Conservation (phyloP, 2,888 invertebrate genomes). For the Hofmannophila pseudospretella region DNA sequence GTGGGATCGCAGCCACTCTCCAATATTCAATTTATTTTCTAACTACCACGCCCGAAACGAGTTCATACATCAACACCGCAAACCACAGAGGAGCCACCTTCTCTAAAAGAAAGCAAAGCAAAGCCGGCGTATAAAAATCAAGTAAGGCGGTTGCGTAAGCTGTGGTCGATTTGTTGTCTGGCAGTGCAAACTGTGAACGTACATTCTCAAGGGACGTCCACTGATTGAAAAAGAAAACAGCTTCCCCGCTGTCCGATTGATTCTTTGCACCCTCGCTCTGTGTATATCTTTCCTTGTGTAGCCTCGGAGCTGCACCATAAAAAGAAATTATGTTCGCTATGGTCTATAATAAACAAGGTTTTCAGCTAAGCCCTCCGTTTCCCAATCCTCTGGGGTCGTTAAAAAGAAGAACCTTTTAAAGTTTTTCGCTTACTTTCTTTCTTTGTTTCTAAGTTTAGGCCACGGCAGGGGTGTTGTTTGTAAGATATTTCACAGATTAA, state of each 20-base stretch:
- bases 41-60: constrained; percentile 43
- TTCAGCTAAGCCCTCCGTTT: too few relatives aligned
- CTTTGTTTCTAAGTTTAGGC: too few relatives aligned
- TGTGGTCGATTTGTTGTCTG: constrained; percentile 32
- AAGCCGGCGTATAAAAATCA: constrained; percentile 1
- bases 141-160: constrained; percentile 16
- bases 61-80: constrained; percentile 24
- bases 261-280: constrained; percentile 53
- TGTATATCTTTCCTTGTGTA: constrained; percentile 51
- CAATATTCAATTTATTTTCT: constrained; percentile 69
- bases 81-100: constrained; percentile 26
- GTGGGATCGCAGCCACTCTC: constrained; percentile 37
- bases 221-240: constrained; percentile 75
- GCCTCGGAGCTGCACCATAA: constrained; percentile 22
- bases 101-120: constrained; percentile 12
- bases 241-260: constrained; percentile 66
- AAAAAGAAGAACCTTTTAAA: too few relatives aligned
- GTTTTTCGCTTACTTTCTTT: too few relatives aligned
- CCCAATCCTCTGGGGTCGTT: too few relatives aligned
- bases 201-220: constrained; percentile 51
- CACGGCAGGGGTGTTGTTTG: too few relatives aligned
- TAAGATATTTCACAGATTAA: too few relatives aligned
- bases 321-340: too few relatives aligned
- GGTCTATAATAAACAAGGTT: too few relatives aligned
- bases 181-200: constrained; percentile 38